Percentiles rank a stretch among this genome's conserved stretches.
These are phyloP conservation scores for Acridotheres tristis DNA, from an alignment of 2,797 vertebrate genomes.

Conservation along the genomic window DNA sequence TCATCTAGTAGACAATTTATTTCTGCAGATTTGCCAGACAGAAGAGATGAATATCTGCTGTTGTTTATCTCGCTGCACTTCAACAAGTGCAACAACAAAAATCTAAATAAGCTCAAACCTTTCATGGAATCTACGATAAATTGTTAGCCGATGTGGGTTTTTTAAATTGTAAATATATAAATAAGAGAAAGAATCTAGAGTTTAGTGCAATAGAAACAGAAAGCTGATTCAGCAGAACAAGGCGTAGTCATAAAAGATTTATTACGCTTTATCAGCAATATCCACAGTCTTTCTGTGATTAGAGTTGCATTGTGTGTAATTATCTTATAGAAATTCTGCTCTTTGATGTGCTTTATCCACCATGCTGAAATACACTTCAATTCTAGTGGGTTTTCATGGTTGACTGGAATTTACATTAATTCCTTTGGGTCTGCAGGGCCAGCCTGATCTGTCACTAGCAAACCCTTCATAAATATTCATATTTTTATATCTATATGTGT, in stretches of 20 bases:
- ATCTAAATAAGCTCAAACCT: not conserved
- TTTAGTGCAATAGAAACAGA: not conserved
- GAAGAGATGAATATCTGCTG: not conserved
- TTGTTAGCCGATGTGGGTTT: not conserved
- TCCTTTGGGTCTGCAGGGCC: slow-evolving; percentile 68
- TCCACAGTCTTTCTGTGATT: slow-evolving; percentile 73
- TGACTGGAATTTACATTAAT: slow-evolving; percentile 71
- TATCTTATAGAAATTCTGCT: slow-evolving; percentile 71
- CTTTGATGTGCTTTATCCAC: slow-evolving; percentile 73
- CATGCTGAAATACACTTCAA: slow-evolving; percentile 71
- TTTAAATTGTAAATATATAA: not conserved
- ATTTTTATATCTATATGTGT: not conserved
- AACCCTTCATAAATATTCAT: slow-evolving; percentile 71
- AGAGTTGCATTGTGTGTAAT: slow-evolving; percentile 73
- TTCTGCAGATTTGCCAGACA: not conserved
- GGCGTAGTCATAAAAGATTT: slow-evolving; percentile 56
- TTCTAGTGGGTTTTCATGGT: slow-evolving; percentile 72
- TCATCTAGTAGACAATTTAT: not conserved
- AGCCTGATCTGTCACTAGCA: slow-evolving; percentile 49
- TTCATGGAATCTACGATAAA: not conserved
- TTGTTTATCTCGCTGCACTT: not conserved
- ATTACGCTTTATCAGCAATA: slow-evolving; percentile 74
- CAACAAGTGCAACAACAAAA: not conserved
- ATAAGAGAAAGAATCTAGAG: not conserved
- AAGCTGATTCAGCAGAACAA: slow-evolving; percentile 67